Percentiles rank a stretch among this genome's conserved stretches.
These are phyloP conservation scores for Synanceia verrucosa DNA, from an alignment of 2,797 vertebrate species.

Conservation along the genomic window DNA sequence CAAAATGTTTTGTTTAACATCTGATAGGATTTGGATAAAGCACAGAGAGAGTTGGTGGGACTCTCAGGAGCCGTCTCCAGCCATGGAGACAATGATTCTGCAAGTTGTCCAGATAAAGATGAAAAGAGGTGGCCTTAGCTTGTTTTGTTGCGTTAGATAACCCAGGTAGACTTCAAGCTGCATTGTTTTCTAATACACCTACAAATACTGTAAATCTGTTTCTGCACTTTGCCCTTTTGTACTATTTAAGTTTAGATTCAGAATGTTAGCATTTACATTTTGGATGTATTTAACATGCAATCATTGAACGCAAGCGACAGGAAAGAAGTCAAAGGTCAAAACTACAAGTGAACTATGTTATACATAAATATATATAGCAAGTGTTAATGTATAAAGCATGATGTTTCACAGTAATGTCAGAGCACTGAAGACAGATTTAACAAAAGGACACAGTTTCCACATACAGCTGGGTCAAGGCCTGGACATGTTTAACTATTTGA, in stretches of 20 bases:
- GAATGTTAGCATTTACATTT: constrained; percentile 6
- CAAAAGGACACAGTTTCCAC: constrained; percentile 33
- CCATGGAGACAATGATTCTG: constrained; percentile 61
- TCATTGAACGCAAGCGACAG: background rate
- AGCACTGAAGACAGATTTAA: background rate
- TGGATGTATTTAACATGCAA: constrained; percentile 5
- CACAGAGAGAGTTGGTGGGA: constrained; percentile 44
- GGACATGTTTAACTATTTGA: constrained; percentile 55
- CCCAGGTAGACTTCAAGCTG: constrained; percentile 40
- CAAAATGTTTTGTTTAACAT: background rate
- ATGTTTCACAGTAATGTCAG: background rate
- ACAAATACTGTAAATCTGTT: constrained; percentile 13
- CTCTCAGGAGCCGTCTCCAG: constrained; percentile 62
- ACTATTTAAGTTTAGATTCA: constrained; percentile 21
- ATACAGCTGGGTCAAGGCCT: constrained; percentile 18
- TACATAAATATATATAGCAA: rapidly evolving
- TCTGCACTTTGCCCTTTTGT: constrained; percentile 41
- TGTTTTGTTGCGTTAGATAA: constrained; percentile 47
- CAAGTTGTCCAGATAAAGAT: constrained; percentile 60
- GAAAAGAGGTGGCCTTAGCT: constrained; percentile 30
- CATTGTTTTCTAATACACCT: constrained; percentile 48
- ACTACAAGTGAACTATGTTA: background rate
- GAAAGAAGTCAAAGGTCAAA: constrained; percentile 5
- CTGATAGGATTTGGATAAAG: constrained; percentile 62
- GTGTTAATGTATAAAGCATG: background rate